Percentiles rank a stretch among this genome's conserved stretches.
Conservation (phyloP, 2,888 invertebrate species). For the Amphimallon solstitiale region DNA sequence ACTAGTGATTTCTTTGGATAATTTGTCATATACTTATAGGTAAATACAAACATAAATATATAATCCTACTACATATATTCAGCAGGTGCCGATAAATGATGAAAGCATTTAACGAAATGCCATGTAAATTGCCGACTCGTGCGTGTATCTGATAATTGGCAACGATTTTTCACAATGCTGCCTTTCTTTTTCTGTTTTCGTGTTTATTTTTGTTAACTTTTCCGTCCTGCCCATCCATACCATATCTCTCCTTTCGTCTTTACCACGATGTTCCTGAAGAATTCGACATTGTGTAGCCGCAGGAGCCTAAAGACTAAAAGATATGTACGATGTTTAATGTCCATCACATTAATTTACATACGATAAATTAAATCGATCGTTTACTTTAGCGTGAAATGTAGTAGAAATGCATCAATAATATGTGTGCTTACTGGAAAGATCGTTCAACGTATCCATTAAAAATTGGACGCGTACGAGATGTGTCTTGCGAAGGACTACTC, state of each 20-base stretch:
- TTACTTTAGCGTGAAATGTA: background rate
- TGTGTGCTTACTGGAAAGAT: background rate
- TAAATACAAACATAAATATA: too few species aligned
- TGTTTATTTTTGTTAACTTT: too few species aligned
- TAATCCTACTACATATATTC: too few species aligned
- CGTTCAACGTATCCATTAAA: too few species aligned
- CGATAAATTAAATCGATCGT: constrained; percentile 6
- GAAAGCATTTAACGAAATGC: background rate
- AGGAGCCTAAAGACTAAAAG: background rate
- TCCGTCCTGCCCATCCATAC: background rate
- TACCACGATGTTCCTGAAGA: too few species aligned
- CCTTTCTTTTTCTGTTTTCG: too few species aligned
- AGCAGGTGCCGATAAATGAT: background rate
- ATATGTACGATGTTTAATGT: background rate
- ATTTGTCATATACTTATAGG: too few species aligned
- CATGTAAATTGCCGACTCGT: background rate
- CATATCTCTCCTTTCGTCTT: background rate
- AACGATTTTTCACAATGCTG: background rate
- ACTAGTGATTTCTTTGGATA: too few species aligned
- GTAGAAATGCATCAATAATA: background rate
- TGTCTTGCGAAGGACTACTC: too few species aligned
- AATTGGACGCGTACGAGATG: too few species aligned
- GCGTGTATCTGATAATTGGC: constrained; percentile 8
- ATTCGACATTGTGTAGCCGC: background rate
- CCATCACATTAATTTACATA: constrained; percentile 11